Percentiles rank a stretch among this genome's conserved stretches.
phyloP scores from a whole-genome alignment of 2,797 vertebrate genomes.

The Nyctalus aviator region DNA sequence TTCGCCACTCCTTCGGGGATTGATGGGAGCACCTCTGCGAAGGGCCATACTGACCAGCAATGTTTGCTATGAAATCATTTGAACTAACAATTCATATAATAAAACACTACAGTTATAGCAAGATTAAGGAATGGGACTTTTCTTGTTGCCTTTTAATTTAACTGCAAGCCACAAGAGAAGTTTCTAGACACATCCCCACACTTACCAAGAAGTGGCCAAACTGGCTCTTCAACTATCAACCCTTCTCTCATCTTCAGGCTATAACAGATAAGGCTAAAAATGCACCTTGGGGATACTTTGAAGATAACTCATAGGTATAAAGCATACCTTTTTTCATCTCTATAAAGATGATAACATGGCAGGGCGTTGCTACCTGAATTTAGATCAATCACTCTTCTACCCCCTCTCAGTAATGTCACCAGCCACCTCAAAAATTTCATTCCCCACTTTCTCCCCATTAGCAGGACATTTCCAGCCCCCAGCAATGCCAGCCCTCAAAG shows the following conservation, averaged over 20 bases:
- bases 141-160: constrained; percentile 44
- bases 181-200: not conserved
- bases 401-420: not conserved
- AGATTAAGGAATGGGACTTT: not conserved
- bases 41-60: not conserved
- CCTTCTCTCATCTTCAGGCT: constrained; percentile 23
- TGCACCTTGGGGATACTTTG: not conserved
- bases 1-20: not conserved
- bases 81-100: not conserved
- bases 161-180: not conserved
- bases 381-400: not conserved
- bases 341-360: not conserved
- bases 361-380: constrained; percentile 4
- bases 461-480: not conserved
- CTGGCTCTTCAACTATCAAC: constrained; percentile 18
- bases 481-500: constrained; percentile 1
- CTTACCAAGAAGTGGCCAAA: not conserved
- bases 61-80: constrained; percentile 17
- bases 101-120: constrained; percentile 27
- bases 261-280: constrained; percentile 7
- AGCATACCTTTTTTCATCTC: not conserved
- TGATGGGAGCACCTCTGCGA: not conserved
- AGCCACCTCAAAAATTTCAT: constrained; percentile 27
- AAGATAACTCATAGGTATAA: constrained; percentile 27
- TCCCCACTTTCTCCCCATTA: not conserved